These are phyloP conservation scores for Drosophila mimetica DNA, from an alignment of 2,888 invertebrate species.

Conservation along the genomic window DNA sequence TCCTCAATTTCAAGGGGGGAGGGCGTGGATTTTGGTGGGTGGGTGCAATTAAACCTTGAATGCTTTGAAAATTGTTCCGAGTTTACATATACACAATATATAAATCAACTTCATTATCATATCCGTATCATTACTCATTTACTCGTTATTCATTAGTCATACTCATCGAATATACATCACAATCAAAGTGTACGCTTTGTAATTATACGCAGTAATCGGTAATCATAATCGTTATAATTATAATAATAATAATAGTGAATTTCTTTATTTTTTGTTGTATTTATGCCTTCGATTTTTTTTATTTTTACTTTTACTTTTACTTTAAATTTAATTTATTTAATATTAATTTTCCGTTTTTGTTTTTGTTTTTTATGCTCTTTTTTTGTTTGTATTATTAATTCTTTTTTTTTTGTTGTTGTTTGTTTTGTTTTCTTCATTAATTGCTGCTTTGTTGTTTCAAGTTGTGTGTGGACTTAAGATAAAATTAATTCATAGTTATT, in stretches of 20 bases:
- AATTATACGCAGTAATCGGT: constrained; percentile 65
- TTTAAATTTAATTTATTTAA: constrained; percentile 39
- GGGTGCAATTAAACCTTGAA: constrained; percentile 35
- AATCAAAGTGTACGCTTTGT: constrained; percentile 79
- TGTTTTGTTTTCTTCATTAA: constrained; percentile 24
- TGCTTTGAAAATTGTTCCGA: constrained; percentile 37
- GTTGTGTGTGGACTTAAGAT: constrained; percentile 37
- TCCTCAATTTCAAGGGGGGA: background rate
- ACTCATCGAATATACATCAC: constrained; percentile 79
- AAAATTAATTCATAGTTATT: constrained; percentile 45
- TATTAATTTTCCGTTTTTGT: constrained; percentile 32
- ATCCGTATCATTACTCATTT: constrained; percentile 69
- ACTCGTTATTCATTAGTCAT: constrained; percentile 60
- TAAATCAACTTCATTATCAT: constrained; percentile 79
- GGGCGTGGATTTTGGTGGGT: constrained; percentile 22
- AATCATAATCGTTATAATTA: constrained; percentile 62
- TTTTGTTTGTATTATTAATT: constrained; percentile 39
- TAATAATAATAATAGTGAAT: constrained; percentile 59
- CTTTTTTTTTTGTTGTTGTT: constrained; percentile 28
- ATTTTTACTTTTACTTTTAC: constrained; percentile 16
- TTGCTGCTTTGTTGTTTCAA: constrained; percentile 36
- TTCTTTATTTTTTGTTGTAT: constrained; percentile 38
- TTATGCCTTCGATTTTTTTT: constrained; percentile 35
- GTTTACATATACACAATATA: constrained; percentile 56
- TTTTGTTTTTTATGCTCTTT: constrained; percentile 43